Conservation (phyloP, 2,113 vertebrate species). For the Eidolon helvum region DNA sequence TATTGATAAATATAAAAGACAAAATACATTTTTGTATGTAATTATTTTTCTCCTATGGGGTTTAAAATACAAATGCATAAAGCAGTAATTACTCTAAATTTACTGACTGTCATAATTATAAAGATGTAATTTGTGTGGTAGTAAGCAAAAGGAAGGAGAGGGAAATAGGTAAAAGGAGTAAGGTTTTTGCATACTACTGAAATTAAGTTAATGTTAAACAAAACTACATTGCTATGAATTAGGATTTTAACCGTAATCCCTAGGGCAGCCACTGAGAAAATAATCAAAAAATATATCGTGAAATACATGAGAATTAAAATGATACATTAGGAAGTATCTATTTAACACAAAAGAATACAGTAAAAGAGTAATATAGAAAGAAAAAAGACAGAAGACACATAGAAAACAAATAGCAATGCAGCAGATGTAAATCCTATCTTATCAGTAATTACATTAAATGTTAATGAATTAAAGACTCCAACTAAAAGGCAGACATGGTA, state of each 20-base stretch:
- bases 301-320: not conserved
- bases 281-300: not conserved
- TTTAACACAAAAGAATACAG: not conserved
- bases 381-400: not conserved
- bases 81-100: not conserved
- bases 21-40: not conserved
- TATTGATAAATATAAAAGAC: not conserved
- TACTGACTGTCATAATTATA: not conserved
- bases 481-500: not conserved
- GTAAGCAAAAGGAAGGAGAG: not conserved
- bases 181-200: not conserved
- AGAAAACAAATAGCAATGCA: not conserved
- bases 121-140: not conserved
- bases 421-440: not conserved
- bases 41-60: not conserved
- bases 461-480: not conserved
- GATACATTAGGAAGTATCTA: not conserved
- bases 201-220: not conserved
- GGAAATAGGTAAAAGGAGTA: not conserved
- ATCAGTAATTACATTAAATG: not conserved
- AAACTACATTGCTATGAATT: not conserved
- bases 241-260: not conserved
- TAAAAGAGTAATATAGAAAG: not conserved
- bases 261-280: not conserved
- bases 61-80: not conserved